Conservation (phyloP, 2,797 vertebrate species). For the Pteropus rufus region DNA sequence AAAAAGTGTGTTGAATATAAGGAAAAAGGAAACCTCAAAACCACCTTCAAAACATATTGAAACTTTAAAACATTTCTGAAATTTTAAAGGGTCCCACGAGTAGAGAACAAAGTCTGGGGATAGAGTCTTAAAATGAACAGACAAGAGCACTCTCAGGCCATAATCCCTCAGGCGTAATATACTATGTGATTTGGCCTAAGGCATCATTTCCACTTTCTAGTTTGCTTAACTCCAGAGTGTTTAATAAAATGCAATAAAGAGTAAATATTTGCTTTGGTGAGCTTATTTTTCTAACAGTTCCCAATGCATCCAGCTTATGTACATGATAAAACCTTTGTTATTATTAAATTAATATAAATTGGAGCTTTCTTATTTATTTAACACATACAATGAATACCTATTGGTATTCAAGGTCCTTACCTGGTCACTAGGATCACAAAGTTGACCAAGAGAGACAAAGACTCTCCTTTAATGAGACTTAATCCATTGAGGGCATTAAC, state of each 20-base stretch:
- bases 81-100: slow-evolving; percentile 40
- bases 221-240: slow-evolving; percentile 42
- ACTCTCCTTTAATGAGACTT: background rate
- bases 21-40: slow-evolving; percentile 68
- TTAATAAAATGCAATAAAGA: slow-evolving; percentile 48
- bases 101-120: slow-evolving; percentile 28
- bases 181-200: background rate
- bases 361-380: background rate
- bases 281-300: slow-evolving; percentile 32
- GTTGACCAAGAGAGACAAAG: background rate
- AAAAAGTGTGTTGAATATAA: slow-evolving; percentile 55
- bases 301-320: background rate
- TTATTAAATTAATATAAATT: background rate
- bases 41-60: slow-evolving; percentile 60
- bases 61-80: slow-evolving; percentile 61
- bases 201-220: slow-evolving; percentile 22
- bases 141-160: background rate
- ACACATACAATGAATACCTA: background rate
- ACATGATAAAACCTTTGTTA: background rate
- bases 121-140: slow-evolving; percentile 30
- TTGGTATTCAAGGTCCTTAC: background rate
- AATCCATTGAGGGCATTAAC: background rate
- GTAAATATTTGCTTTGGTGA: slow-evolving; percentile 56
- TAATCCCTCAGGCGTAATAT: slow-evolving; percentile 38
- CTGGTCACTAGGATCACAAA: background rate